phyloP scores from a whole-genome alignment of 2,888 invertebrate genomes.

The Galeopsomyia nigrocyanea region DNA sequence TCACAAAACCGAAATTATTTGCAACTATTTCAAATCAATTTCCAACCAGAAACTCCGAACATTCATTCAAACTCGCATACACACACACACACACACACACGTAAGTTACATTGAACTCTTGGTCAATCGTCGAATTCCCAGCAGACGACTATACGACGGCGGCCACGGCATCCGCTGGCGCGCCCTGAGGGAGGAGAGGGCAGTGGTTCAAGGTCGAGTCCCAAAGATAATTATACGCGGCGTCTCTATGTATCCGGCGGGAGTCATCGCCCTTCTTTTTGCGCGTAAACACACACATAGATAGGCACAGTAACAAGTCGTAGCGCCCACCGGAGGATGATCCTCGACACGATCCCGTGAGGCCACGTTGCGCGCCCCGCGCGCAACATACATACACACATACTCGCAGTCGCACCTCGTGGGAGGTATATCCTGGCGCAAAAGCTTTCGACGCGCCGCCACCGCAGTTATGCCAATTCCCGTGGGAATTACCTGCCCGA shows the following conservation, averaged over 20 bases:
- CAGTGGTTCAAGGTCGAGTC: constrained; percentile 41
- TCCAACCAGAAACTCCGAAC: too few species aligned
- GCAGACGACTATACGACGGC: constrained; percentile 11
- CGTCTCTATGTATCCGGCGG: constrained; percentile 34
- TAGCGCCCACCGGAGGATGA: constrained; percentile 48
- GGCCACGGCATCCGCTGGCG: not conserved
- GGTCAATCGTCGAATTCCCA: constrained; percentile 15
- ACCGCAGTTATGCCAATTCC: constrained; percentile 57
- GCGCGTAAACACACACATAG: constrained; percentile 52
- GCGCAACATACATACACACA: constrained; percentile 48
- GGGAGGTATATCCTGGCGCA: not conserved
- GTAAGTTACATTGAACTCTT: too few species aligned
- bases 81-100: too few species aligned
- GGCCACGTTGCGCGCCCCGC: constrained; percentile 60
- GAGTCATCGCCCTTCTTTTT: constrained; percentile 34
- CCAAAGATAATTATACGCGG: constrained; percentile 43
- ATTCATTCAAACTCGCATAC: too few species aligned
- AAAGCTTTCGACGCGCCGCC: constrained; percentile 9
- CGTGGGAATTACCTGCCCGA: constrained; percentile 65
- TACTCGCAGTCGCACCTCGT: not conserved
- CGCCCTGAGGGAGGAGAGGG: not conserved
- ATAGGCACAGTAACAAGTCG: constrained; percentile 19
- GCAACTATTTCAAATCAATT: too few species aligned
- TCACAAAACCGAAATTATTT: too few species aligned
- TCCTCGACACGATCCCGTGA: constrained; percentile 55